phyloP scores from a whole-genome alignment of 2,113 vertebrate species.

The Crotalus horridus region DNA sequence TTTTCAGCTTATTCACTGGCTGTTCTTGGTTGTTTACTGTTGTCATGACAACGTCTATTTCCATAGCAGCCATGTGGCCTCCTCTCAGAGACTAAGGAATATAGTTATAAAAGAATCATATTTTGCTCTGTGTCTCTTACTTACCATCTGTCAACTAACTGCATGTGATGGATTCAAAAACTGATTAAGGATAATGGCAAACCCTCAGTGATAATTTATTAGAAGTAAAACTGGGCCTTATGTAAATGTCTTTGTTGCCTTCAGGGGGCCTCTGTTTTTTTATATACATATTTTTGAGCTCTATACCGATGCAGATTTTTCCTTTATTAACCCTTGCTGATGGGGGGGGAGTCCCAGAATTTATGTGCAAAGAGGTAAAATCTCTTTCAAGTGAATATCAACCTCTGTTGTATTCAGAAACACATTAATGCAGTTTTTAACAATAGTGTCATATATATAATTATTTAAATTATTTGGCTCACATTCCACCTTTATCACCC shows the following conservation, averaged over 20 bases:
- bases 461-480: slow-evolving; percentile 15
- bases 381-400: neutral
- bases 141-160: slow-evolving; percentile 78
- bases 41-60: slow-evolving; percentile 77
- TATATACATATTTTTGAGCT: slow-evolving; percentile 16
- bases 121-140: slow-evolving; percentile 74
- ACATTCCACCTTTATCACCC: slow-evolving; percentile 14
- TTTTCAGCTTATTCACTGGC: slow-evolving; percentile 76
- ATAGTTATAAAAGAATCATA: slow-evolving; percentile 81
- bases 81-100: slow-evolving; percentile 72
- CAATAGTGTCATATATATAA: slow-evolving; percentile 15
- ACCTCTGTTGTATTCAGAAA: neutral
- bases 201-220: slow-evolving; percentile 52
- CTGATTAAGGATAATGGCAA: slow-evolving; percentile 61
- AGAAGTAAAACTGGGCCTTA: slow-evolving; percentile 43
- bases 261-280: slow-evolving; percentile 8
- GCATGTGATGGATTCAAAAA: slow-evolving; percentile 65
- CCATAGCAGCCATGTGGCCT: slow-evolving; percentile 75
- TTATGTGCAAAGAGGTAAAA: neutral
- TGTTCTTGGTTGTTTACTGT: slow-evolving; percentile 78
- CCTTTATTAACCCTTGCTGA: neutral
- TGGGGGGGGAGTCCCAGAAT: neutral
- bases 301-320: slow-evolving; percentile 12
- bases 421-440: neutral
- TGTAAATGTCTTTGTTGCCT: slow-evolving; percentile 31